Evolutionary conservation across 2,797 vertebrate genomes (phyloP).

Genomic region (Eospalax fontanierii): DNA sequence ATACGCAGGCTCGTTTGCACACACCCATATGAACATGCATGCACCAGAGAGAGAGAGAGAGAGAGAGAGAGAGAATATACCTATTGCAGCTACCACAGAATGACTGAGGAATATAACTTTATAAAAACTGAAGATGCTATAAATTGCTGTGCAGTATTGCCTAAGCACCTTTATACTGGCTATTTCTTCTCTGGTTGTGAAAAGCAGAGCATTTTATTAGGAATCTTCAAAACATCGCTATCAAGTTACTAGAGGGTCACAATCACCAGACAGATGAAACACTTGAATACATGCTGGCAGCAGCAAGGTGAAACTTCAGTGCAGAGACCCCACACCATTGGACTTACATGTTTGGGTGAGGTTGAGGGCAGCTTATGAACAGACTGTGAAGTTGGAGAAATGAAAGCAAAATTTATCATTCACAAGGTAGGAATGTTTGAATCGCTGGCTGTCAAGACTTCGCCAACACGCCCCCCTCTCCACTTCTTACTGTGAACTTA

Average conservation of each 20-base stretch:
- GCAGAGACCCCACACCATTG: rapidly evolving
- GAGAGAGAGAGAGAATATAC: not conserved
- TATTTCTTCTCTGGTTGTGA: not conserved
- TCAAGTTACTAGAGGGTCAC: not conserved
- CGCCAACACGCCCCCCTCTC: not conserved
- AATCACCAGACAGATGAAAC: not conserved
- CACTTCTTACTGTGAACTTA: conserved; percentile 60
- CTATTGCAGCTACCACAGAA: not conserved
- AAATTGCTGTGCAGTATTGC: not conserved
- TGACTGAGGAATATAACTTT: not conserved
- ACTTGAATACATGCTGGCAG: too few relatives aligned
- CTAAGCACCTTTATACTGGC: too few relatives aligned
- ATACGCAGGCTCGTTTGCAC: too few relatives aligned
- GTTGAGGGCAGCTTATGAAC: not conserved
- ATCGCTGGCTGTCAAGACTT: conserved; percentile 51
- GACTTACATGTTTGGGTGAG: not conserved
- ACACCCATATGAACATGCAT: not conserved
- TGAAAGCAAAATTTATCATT: conserved; percentile 76
- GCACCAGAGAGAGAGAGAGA: too few relatives aligned
- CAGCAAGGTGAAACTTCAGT: not conserved
- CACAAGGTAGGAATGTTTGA: conserved; percentile 59
- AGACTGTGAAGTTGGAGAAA: not conserved
- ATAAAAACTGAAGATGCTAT: not conserved
- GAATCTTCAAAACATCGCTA: not conserved
- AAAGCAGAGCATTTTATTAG: not conserved